Evolutionary conservation across 2,888 invertebrate genomes (phyloP).

Genomic region (Drosophila borealis): DNA sequence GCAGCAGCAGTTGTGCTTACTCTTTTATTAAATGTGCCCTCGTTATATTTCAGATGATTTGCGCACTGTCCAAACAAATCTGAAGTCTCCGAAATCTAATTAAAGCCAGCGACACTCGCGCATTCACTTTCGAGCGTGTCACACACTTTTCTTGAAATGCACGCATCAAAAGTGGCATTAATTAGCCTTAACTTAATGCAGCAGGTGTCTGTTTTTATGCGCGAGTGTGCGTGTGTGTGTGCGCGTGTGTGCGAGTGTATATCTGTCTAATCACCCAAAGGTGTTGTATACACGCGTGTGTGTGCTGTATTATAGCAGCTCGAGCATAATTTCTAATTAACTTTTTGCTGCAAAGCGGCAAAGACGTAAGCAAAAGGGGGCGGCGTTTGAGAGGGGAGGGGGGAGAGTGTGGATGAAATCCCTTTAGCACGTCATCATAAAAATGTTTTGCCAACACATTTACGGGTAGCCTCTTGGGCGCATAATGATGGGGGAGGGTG

Average conservation of each 20-base stretch:
- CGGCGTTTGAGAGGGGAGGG: neutral
- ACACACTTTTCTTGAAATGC: slow-evolving; percentile 23
- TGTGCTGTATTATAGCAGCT: slow-evolving; percentile 53
- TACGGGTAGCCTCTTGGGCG: slow-evolving; percentile 67
- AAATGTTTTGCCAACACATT: slow-evolving; percentile 78
- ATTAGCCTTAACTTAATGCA: slow-evolving; percentile 58
- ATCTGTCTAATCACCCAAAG: slow-evolving; percentile 68
- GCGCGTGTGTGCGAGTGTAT: slow-evolving; percentile 30
- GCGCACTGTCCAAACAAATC: neutral
- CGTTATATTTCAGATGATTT: neutral
- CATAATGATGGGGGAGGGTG: slow-evolving; percentile 1
- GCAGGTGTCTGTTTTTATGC: slow-evolving; percentile 28
- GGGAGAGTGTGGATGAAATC: slow-evolving; percentile 35
- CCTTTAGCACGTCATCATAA: slow-evolving; percentile 80
- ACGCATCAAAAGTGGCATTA: slow-evolving; percentile 68
- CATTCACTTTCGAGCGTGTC: slow-evolving; percentile 42
- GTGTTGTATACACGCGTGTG: slow-evolving; percentile 51
- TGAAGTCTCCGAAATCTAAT: slow-evolving; percentile 13
- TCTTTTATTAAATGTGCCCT: too few species aligned
- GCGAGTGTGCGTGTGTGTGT: slow-evolving; percentile 4
- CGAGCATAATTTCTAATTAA: slow-evolving; percentile 77
- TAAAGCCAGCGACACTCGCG: neutral
- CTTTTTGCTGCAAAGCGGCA: slow-evolving; percentile 64
- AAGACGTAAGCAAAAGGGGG: slow-evolving; percentile 21
- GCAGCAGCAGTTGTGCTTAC: too few species aligned